Base-by-base conservation (phyloP, 2,888 invertebrate species). In the Patella caerulea region DNA sequence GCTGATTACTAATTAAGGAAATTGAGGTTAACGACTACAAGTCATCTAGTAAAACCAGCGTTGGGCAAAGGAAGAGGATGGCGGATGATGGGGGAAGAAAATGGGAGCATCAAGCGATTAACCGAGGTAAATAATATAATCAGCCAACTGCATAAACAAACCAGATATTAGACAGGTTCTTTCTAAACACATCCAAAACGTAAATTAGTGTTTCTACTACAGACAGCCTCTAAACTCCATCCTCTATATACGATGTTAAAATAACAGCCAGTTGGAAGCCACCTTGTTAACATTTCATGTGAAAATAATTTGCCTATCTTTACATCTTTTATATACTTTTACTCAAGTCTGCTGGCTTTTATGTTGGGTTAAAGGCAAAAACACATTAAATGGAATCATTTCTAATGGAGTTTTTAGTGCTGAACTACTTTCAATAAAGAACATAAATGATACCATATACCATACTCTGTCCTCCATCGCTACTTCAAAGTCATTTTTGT, bases 111-210 rank as follows among this genome's bases (percentile, higher is more conserved):
- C 24, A 65, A 65, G 19, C 24, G 65, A 65, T 65, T 65, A 65
- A 24, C 65, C 19, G 65, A 65, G 24, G 12, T 65, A 65, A 65
- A 24, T 65, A 65, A 24, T 65, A 24, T 65, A 65, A 65, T 65
- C 65, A 65, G 65, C 19, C 65, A 65, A 65, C 65, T 65, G 65
- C 65, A 65, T 65, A 65, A 65, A 65, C 65, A 65, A 65, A 65
- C 65, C 24, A 65, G 19, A 65, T 65, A 65, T 65, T 65, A 65
- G 65, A 65, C 65, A 65, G 65, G 65, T 65, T 65, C 65, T 65
- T 65, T 65, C 65, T 65, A 65, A 65, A 65, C 65, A 65, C 65
- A 65, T 65, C 65, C 9, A 19, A 24, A 24, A 24, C 65, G 19
- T 65, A 65, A 65, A 65, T 65, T 65, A 65, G 65, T 65, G 19